Conservation (phyloP, 2,113 vertebrate genomes). For the Porphyrio hochstetteri region DNA sequence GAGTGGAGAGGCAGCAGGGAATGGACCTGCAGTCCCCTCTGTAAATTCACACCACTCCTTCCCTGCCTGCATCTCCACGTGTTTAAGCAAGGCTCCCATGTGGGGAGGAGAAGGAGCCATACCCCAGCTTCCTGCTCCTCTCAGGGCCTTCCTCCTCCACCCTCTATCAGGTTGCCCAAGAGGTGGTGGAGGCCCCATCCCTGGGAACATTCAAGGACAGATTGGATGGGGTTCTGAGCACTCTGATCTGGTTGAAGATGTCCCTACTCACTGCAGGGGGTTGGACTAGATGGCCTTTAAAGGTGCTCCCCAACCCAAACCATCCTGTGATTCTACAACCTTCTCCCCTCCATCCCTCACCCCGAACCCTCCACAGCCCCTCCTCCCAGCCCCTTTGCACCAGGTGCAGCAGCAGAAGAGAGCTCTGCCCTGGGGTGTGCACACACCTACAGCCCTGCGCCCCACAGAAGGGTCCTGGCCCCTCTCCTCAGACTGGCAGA, state of each 20-base stretch:
- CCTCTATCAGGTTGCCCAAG: background rate
- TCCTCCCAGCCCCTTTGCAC: background rate
- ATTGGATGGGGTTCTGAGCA: background rate
- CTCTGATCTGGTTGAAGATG: background rate
- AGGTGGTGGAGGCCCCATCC: background rate
- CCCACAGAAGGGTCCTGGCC: background rate
- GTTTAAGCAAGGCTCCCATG: accelerated
- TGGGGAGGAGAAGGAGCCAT: background rate
- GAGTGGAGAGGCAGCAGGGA: background rate
- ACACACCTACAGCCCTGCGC: background rate
- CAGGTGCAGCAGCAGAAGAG: background rate
- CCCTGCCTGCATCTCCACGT: background rate
- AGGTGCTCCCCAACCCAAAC: background rate
- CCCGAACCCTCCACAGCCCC: background rate
- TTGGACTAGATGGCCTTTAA: background rate
- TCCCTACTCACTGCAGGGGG: background rate
- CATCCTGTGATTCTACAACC: background rate
- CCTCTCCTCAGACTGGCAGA: background rate
- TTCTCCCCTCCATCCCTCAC: background rate
- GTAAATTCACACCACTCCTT: accelerated
- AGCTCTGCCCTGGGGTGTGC: background rate
- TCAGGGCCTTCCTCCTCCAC: background rate
- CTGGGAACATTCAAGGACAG: background rate
- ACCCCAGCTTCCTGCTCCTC: background rate
- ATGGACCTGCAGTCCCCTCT: accelerated